Conservation (phyloP, 2,888 invertebrate species). For the Drosophila lacicola region DNA sequence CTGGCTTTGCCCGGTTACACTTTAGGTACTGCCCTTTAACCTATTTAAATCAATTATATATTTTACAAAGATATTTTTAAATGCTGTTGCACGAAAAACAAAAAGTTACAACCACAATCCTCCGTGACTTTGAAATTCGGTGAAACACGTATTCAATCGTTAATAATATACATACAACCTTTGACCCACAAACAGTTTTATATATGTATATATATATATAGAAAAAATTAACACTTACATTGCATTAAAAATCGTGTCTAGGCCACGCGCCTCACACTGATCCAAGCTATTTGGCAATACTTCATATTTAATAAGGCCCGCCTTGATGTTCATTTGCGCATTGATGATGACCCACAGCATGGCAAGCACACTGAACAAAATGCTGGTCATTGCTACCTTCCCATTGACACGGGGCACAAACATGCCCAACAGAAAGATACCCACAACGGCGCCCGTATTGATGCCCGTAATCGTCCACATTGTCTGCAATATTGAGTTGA, state of each 20-base stretch:
- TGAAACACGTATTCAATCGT: not conserved
- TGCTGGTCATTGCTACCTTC: conserved; percentile 80
- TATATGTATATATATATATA: not conserved
- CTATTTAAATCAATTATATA: too few relatives aligned
- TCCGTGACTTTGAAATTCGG: too few relatives aligned
- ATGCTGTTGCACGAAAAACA: too few relatives aligned
- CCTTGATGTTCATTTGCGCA: conserved; percentile 72
- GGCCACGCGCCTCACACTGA: conserved; percentile 69
- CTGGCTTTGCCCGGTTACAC: too few relatives aligned
- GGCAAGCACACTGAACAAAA: conserved; percentile 74
- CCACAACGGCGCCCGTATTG: conserved; percentile 88
- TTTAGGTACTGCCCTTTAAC: too few relatives aligned
- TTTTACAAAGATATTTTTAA: too few relatives aligned
- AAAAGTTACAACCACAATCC: too few relatives aligned
- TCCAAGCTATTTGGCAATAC: conserved; percentile 77
- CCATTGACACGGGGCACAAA: conserved; percentile 88
- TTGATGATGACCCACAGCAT: conserved; percentile 82
- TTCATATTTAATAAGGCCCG: conserved; percentile 74
- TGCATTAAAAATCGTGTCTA: conserved; percentile 55
- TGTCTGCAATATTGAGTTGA: conserved; percentile 86
- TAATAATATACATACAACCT: not conserved
- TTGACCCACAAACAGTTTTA: not conserved
- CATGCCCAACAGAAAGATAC: conserved; percentile 89
- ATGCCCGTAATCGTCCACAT: conserved; percentile 85
- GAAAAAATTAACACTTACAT: conserved; percentile 57